A percentile compares a stretch with the other conserved stretches of the same genome.
phyloP scores from a whole-genome alignment of 64 coral and sea anemone genomes.

The Astreopora myriophthalma region DNA sequence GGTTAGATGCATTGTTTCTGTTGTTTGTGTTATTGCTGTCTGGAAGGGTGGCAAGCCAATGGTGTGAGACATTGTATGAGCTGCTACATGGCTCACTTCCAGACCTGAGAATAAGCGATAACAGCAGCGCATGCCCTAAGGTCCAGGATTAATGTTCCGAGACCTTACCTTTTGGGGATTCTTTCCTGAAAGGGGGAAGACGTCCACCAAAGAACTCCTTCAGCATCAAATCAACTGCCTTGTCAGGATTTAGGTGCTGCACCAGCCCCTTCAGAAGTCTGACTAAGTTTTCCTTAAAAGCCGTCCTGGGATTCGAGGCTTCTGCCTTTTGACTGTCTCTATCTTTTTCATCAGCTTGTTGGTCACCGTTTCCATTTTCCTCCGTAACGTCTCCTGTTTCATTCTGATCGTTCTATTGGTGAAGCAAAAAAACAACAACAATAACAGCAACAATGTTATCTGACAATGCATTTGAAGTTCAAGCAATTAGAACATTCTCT shows the following conservation, averaged over 20 bases:
- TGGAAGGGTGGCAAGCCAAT: too few relatives aligned
- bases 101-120: too few relatives aligned
- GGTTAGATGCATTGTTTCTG: too few relatives aligned
- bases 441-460: neutral
- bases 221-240: slow-evolving; percentile 62
- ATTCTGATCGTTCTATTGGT: slow-evolving; percentile 6
- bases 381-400: slow-evolving; percentile 26
- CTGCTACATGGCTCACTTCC: too few relatives aligned
- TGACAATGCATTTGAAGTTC: too few relatives aligned
- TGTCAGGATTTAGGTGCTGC: slow-evolving; percentile 72
- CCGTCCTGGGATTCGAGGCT: slow-evolving; percentile 31
- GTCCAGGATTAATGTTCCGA: too few relatives aligned
- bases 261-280: slow-evolving; percentile 58
- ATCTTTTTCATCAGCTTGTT: slow-evolving; percentile 19
- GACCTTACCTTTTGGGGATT: slow-evolving; percentile 1
- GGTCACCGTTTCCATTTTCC: slow-evolving; percentile 33
- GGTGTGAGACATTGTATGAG: too few relatives aligned
- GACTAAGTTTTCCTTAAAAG: slow-evolving; percentile 56
- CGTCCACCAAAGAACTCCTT: slow-evolving; percentile 70
- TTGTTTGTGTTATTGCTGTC: too few relatives aligned
- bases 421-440: neutral
- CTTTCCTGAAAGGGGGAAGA: slow-evolving; percentile 72
- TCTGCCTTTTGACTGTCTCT: neutral
- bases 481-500: too few relatives aligned
- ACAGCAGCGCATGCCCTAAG: too few relatives aligned